Conservation (phyloP, 2,888 invertebrate genomes). For the Drosophila mimetica region DNA sequence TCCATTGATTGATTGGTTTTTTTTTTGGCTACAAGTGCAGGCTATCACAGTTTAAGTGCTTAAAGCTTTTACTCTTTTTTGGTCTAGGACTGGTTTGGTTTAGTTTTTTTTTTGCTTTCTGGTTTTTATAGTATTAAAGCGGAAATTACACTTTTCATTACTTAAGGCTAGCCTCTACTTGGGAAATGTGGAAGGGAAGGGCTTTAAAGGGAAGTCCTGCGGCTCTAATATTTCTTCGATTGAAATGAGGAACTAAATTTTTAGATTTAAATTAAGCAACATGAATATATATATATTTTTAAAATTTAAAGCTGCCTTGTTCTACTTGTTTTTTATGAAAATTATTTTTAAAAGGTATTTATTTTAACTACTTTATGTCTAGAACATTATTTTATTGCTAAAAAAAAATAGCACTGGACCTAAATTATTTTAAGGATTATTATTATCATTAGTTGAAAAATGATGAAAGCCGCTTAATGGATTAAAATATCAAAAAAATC, state of each 20-base stretch:
- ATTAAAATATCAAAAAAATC: background rate
- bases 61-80: constrained; percentile 28
- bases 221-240: background rate
- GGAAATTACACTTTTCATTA: constrained; percentile 6
- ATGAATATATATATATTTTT: background rate
- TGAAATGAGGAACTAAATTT: background rate
- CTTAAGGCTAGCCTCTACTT: constrained; percentile 4
- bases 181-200: background rate
- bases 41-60: constrained; percentile 48
- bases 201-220: too few relatives aligned
- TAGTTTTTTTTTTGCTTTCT: background rate
- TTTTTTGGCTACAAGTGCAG: constrained; percentile 35
- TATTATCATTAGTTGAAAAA: background rate
- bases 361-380: background rate
- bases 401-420: background rate
- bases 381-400: background rate
- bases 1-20: constrained; percentile 7
- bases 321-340: background rate
- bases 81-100: constrained; percentile 6
- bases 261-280: background rate
- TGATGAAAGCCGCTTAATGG: background rate
- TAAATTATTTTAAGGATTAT: background rate
- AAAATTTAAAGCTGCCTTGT: background rate
- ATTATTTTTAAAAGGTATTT: background rate
- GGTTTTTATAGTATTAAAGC: background rate